Base-by-base conservation (phyloP, 2,113 vertebrate genomes). In the Australoheros scitulus region DNA sequence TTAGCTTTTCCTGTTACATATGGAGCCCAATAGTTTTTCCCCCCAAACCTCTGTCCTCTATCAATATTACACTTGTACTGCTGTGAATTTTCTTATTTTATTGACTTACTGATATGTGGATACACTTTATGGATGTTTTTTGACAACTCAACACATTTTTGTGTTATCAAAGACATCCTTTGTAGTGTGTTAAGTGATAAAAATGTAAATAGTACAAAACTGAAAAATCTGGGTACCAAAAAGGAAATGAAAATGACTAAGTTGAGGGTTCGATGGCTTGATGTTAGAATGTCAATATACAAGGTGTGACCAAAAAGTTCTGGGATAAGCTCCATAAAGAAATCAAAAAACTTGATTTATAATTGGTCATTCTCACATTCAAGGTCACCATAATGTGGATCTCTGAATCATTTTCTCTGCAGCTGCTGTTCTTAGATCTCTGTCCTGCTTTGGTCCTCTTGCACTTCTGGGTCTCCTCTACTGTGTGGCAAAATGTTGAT, bases 1-100 rank as follows among this genome's bases (percentile, higher is more conserved):
- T 89, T 68, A 86, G 65, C 78, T 76, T 88, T 91, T 82, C 84
- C 77, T 85, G 88, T 78, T 83, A 61, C 87, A 83, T 58, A 34
- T 5, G 9, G 47, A 83, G 63, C 15, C 80, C 61, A 58, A 76
- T n/a, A 50, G 61, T 34, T 24, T 74, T 26, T 18, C 20, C 1
- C 5, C 17, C 47, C 18, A 55, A 50, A n/a, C 32, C 72, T 17
- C 47, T 24, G 17, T 52, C 6, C 38, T 65, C 72, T 20, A 20
- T 58, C 18, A 34, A 15, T 50, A 63, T 43, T 59, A 24, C 2
- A 47, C 14, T 22, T 63, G 26, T 22, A 14, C 18, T 61, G 6
- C 15, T 24, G 5, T n/a, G 34, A n/a, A 81, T 59, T 55, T 76
- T 56, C 50, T 20, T 20, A 58, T 80, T 24, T 72, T 55, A 20